Base-by-base conservation (phyloP, 2,113 vertebrate species). In the Lathamus discolor region DNA sequence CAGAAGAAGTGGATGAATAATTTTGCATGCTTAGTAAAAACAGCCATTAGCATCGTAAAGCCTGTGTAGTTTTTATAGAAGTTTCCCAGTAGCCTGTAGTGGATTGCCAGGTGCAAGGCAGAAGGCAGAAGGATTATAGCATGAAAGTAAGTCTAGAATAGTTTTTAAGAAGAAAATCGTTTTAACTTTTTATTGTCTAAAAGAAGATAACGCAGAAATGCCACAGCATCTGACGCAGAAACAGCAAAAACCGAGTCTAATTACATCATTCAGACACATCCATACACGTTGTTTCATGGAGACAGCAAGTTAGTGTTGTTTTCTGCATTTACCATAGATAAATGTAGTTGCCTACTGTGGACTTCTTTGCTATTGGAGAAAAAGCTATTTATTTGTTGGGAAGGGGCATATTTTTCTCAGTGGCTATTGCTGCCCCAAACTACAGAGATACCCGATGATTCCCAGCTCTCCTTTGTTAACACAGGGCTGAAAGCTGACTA, bases 141-240 rank as follows among this genome's bases (percentile, higher is more conserved):
- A 57, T 23, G 72, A 64, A 92, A 92, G 73, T 91, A 59, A 89
- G 20, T 63, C 18, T 57, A 68, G 66, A 93, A 68, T 44, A 72
- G 55, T 85, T 91, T 88, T 89, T 55, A 92, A 81, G 86, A 74
- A 62, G 73, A 78, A 72, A 85, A 91, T 54, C n/a, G 73, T 88
- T 88, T 73, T 44, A 64, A 82, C 9, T 63, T 89, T 82, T 87
- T 84, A 79, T 95, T 95, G 74, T 93, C 78, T 83, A 69, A 89
- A 96, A 75, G 73, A 94, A 88, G 80, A 92, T 95, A 83, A 89
- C 17, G 81, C 77, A 91, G 76, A 91, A 93, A 93, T 61, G 83
- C 51, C 86, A 87, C 63, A 79, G 80, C 88, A 92, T 83, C 91
- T 92, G 94, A 91, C 3, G 35, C 80, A 95, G 62, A 93, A 91